A percentile compares a stretch with the other conserved stretches of the same genome.
Conservation (phyloP, 2,888 invertebrate genomes). For the Chymomyza amoena region DNA sequence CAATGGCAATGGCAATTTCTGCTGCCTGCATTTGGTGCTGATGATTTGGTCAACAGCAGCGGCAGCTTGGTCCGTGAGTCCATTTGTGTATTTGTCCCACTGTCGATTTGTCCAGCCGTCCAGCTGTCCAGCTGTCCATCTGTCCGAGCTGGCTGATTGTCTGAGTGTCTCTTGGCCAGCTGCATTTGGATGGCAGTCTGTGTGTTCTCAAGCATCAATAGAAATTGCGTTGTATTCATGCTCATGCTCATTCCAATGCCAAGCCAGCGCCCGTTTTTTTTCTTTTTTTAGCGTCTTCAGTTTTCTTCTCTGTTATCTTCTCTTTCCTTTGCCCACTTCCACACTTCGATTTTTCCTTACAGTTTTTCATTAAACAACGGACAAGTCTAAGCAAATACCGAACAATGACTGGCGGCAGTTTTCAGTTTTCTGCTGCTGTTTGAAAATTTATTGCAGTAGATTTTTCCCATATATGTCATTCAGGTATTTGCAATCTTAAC, state of each 20-base stretch:
- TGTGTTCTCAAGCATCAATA: conserved; percentile 68
- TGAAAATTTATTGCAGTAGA: conserved; percentile 62
- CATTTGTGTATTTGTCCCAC: conserved; percentile 8
- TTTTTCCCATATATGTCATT: conserved; percentile 59
- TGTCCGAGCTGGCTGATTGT: neutral
- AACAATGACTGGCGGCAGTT: conserved; percentile 38
- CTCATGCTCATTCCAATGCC: neutral
- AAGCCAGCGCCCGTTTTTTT: conserved; percentile 7
- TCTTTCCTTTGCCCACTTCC: no score
- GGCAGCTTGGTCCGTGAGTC: neutral
- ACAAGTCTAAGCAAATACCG: conserved; percentile 48
- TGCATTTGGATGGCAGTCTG: conserved; percentile 26
- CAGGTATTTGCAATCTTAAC: conserved; percentile 58
- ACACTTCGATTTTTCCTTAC: conserved; percentile 32
- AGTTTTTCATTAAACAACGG: conserved; percentile 49
- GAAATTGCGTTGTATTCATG: conserved; percentile 35
- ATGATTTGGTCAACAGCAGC: conserved; percentile 44
- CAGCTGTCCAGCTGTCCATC: no score
- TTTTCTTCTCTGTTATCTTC: no score
- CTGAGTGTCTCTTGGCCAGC: conserved; percentile 16
- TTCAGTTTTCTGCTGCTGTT: conserved; percentile 23
- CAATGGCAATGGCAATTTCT: conserved; percentile 8
- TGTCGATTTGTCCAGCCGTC: conserved; percentile 12
- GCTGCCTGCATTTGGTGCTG: conserved; percentile 63
- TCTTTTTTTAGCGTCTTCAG: neutral